These are phyloP conservation scores for Sinocyclocheilus anshuiensis DNA, from an alignment of 2,113 vertebrate species.

Conservation along the genomic window DNA sequence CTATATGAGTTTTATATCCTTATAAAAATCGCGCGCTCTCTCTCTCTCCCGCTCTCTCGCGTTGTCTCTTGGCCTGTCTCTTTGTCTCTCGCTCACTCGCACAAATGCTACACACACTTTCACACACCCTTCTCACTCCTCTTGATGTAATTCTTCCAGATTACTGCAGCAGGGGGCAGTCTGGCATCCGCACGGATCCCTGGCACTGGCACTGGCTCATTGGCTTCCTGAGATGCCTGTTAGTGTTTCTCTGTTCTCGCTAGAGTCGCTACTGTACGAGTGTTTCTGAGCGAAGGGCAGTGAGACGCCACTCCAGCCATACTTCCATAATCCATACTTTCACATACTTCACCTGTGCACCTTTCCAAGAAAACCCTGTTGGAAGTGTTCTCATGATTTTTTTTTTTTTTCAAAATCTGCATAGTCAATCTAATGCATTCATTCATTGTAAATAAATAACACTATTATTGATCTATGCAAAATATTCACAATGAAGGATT, in stretches of 20 bases:
- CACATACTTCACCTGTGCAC: slow-evolving; percentile 33
- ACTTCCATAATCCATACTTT: not conserved
- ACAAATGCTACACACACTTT: slow-evolving; percentile 16
- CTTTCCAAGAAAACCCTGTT: slow-evolving; percentile 43
- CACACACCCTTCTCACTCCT: slow-evolving; percentile 38
- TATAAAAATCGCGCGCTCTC: slow-evolving; percentile 35
- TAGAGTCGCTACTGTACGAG: slow-evolving; percentile 13
- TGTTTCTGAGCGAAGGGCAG: slow-evolving; percentile 17
- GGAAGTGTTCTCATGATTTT: not conserved
- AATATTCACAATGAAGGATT: not conserved
- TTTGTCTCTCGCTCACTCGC: slow-evolving; percentile 8
- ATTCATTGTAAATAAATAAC: too few relatives aligned
- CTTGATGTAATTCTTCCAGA: slow-evolving; percentile 57
- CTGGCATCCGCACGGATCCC: slow-evolving; percentile 56
- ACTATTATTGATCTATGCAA: not conserved
- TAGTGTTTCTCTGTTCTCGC: slow-evolving; percentile 10
- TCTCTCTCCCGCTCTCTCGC: not conserved
- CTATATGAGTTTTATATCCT: slow-evolving; percentile 50
- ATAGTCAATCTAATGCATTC: too few relatives aligned
- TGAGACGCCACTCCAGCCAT: slow-evolving; percentile 37
- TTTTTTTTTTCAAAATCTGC: too few relatives aligned
- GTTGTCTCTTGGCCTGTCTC: slow-evolving; percentile 5
- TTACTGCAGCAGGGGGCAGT: slow-evolving; percentile 62
- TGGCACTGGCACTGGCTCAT: slow-evolving; percentile 47
- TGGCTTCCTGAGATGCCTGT: slow-evolving; percentile 58